Conservation (phyloP, 53 echinoderm and acorn worm genomes). For the Holothuria leucospilota region DNA sequence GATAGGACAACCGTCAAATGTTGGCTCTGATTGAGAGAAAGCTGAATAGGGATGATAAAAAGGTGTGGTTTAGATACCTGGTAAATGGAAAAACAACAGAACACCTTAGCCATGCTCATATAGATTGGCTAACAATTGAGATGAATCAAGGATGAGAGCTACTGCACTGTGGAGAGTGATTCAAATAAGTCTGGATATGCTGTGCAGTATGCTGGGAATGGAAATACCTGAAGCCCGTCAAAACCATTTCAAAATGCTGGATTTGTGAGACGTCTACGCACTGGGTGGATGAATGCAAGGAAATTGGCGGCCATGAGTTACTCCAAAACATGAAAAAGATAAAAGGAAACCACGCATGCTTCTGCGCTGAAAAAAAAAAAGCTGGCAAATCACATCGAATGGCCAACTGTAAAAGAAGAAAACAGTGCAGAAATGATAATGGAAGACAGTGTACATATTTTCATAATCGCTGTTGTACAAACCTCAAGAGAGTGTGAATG, state of each 20-base stretch:
- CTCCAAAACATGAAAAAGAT: slow-evolving; percentile 50
- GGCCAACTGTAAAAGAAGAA: too few species aligned
- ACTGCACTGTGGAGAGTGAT: slow-evolving; percentile 50
- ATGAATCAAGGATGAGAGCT: slow-evolving; percentile 64
- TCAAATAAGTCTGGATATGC: too few species aligned
- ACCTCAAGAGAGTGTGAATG: too few species aligned
- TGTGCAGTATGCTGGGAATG: slow-evolving; percentile 1
- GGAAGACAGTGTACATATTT: slow-evolving; percentile 50
- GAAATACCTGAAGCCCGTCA: too few species aligned
- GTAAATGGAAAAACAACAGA: not conserved
- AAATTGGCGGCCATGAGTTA: too few species aligned
- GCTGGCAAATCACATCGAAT: too few species aligned
- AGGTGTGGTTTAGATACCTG: too few species aligned
- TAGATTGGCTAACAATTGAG: slow-evolving; percentile 48
- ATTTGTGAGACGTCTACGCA: too few species aligned
- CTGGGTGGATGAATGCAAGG: slow-evolving; percentile 70
- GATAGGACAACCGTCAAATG: slow-evolving; percentile 69
- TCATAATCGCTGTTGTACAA: slow-evolving; percentile 50
- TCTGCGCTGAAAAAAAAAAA: slow-evolving; percentile 58
- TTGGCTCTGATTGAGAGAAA: slow-evolving; percentile 45
- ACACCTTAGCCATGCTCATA: slow-evolving; percentile 30
- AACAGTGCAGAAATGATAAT: slow-evolving; percentile 53
- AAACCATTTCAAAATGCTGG: too few species aligned
- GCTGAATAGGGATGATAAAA: slow-evolving; percentile 51
- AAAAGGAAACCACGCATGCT: slow-evolving; percentile 72